Evolutionary conservation across 2,113 vertebrate species (phyloP), one percentile per base, ranked within the genome.

Genomic region (Poeciliopsis turrubarensis): DNA sequence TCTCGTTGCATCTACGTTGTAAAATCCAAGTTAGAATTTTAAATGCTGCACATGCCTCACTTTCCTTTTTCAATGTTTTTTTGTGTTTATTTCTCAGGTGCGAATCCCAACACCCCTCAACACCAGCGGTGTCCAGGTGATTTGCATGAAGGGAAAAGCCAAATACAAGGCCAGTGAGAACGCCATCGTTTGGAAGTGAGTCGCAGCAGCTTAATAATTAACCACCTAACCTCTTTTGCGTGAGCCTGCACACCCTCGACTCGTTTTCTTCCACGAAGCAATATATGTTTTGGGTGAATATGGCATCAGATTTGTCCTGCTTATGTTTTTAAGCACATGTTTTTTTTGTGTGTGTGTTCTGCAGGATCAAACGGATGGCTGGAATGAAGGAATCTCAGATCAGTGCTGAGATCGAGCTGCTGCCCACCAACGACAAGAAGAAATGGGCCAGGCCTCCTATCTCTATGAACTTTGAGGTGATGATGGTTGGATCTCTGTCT

Each of bases 361-460:
- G 1, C 32, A 99, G 98, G 93, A 99, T 99, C 92, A 99, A 99
- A 92, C 96, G 98, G 41, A 99, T 99, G 98, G 98, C 98, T 73
- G 98, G 98, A 79, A 99, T 99, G 98, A 99, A 99, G 95, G 98
- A 99, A 92, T 99, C 98, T 17, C 98, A 99, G 94, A 99, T 99
- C 94, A 99, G 98, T 0, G 98, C 98, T 0, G 98, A 99, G 94
- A 99, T 99, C 8, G 98, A 99, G 91, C 95, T 99, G 83, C 93
- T 99, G 82, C 98, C 98, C 75, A 99, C 98, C 85, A 99, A 99
- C 4, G 98, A 99, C 89, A 99, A 99, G 94, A 99, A 99, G 95
- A 99, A 99, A 88, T 99, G 98, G 98, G 98, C 98, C 80, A 95
- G 98, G 60, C 98, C 98, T 75, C 98, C 98, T 4, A 99, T 99